phyloP scores from a whole-genome alignment of 1,140 invertebrate genomes.

The Maniola jurtina region DNA sequence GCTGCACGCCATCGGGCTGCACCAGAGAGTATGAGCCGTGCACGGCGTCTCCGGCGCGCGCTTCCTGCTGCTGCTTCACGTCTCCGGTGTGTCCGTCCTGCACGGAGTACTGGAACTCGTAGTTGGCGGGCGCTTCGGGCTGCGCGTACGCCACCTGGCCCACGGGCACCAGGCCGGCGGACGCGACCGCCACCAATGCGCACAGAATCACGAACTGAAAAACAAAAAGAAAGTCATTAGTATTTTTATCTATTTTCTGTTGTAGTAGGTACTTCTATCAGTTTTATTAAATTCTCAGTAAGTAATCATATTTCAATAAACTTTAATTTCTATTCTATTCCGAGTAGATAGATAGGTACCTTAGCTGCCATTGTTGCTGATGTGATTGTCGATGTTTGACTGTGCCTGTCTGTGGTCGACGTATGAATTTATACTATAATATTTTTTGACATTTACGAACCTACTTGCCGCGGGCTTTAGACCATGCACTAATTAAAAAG shows the following conservation, averaged over 20 bases:
- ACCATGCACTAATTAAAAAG: slow-evolving; percentile 25
- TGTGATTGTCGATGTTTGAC: slow-evolving; percentile 23
- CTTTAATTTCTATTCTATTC: neutral
- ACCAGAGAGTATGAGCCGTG: slow-evolving; percentile 80
- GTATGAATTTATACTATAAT: slow-evolving; percentile 28
- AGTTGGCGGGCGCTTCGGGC: slow-evolving; percentile 80
- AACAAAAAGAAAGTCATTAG: slow-evolving; percentile 9
- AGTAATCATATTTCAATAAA: too few relatives aligned
- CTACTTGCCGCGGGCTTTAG: neutral
- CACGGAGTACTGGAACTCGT: slow-evolving; percentile 84
- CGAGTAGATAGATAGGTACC: neutral
- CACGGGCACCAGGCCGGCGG: slow-evolving; percentile 48
- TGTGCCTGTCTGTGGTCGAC: slow-evolving; percentile 18
- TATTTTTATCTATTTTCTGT: too few relatives aligned
- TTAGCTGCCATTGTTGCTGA: slow-evolving; percentile 22
- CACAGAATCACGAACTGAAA: slow-evolving; percentile 55
- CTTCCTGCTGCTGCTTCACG: slow-evolving; percentile 69
- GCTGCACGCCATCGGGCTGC: slow-evolving; percentile 79
- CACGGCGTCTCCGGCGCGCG: slow-evolving; percentile 79
- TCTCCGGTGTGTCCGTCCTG: slow-evolving; percentile 80
- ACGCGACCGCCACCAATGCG: slow-evolving; percentile 50
- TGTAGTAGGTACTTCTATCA: too few relatives aligned
- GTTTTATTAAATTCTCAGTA: neutral
- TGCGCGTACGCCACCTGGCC: slow-evolving; percentile 57
- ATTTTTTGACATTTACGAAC: neutral